Conservation (phyloP, 2,888 invertebrate species). For the Melinaea menophilus region DNA sequence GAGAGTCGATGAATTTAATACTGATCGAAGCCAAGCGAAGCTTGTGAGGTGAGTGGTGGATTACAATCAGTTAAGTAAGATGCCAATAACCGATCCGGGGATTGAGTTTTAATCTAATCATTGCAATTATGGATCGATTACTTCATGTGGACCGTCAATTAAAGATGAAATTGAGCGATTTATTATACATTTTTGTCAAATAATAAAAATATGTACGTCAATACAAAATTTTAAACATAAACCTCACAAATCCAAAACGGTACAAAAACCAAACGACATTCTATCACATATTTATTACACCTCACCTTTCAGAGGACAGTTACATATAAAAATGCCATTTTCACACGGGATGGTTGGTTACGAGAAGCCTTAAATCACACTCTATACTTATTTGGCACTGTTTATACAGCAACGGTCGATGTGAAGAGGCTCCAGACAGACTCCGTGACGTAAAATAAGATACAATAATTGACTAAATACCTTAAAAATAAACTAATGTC, state of each 20-base stretch:
- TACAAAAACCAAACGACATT: slow-evolving; percentile 21
- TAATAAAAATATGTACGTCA: too few species aligned
- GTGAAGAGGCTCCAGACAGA: slow-evolving; percentile 19
- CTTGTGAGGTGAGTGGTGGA: slow-evolving; percentile 35
- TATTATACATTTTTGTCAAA: too few species aligned
- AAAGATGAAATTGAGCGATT: too few species aligned
- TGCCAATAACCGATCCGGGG: too few species aligned
- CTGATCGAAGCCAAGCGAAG: slow-evolving; percentile 67
- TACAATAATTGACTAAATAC: slow-evolving; percentile 77
- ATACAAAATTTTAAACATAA: too few species aligned
- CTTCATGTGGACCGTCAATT: too few species aligned
- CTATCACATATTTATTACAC: slow-evolving; percentile 30
- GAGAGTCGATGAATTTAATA: slow-evolving; percentile 53
- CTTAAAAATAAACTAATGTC: slow-evolving; percentile 69
- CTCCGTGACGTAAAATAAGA: slow-evolving; percentile 37
- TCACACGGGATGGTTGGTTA: slow-evolving; percentile 11
- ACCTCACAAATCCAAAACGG: slow-evolving; percentile 13
- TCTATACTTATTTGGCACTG: slow-evolving; percentile 14
- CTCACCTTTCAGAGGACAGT: slow-evolving; percentile 7
- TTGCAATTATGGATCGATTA: too few species aligned
- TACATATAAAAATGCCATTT: slow-evolving; percentile 16
- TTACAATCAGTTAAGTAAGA: too few species aligned
- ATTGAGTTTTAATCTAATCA: too few species aligned
- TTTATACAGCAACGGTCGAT: slow-evolving; percentile 21
- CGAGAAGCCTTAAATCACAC: slow-evolving; percentile 8